Conservation (phyloP, 2,888 invertebrate genomes). For the Acanthococcus lagerstroemiae region DNA sequence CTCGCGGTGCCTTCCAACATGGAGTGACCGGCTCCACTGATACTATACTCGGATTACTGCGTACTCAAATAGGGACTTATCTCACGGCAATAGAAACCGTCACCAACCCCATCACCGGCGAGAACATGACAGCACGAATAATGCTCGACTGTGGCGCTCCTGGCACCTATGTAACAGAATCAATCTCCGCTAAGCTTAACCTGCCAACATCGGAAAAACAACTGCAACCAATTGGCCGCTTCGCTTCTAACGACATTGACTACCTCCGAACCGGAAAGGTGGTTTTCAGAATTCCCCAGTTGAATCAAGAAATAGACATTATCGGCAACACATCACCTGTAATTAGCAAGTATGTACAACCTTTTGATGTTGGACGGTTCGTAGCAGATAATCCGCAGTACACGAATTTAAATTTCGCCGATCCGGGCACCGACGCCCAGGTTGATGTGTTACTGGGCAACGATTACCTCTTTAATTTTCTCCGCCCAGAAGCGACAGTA, state of each 20-base stretch:
- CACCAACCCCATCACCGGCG: too few species aligned
- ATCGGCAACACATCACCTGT: neutral
- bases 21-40: too few species aligned
- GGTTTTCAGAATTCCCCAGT: neutral
- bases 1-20: too few species aligned
- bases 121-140: too few species aligned
- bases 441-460: neutral
- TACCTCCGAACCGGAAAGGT: neutral
- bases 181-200: neutral
- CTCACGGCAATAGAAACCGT: too few species aligned
- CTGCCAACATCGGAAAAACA: neutral
- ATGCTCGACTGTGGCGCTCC: neutral
- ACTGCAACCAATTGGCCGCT: neutral
- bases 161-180: neutral
- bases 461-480: neutral
- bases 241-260: neutral
- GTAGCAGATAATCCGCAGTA: neutral
- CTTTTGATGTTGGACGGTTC: neutral
- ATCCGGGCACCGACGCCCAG: neutral
- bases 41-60: too few species aligned
- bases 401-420: neutral
- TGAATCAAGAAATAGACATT: neutral
- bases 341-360: neutral
- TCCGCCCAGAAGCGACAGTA: neutral
- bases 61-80: too few species aligned